Base-by-base conservation (phyloP, 2,888 invertebrate genomes). In the Parnassius mnemosyne region DNA sequence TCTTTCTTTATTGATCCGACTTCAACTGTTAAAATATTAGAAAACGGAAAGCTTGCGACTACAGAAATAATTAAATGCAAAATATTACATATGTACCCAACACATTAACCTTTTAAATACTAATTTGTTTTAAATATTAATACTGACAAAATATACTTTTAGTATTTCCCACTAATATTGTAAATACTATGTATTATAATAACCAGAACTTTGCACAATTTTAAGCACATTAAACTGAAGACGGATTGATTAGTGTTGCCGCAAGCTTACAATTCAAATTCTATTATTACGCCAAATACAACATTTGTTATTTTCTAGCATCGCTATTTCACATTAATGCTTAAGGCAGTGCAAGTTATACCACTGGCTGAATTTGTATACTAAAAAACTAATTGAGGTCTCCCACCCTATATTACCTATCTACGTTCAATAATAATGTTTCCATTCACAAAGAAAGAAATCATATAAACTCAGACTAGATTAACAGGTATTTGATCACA, bases 91-190 rank as follows among this genome's bases (percentile, higher is more conserved):
- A 7, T 5, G 34, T 34, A 42, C 49, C n/a, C 49, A 49, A 49
- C 57, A 57, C 42, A 9, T 49, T 25, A 61, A 56, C 47, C 44
- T 49, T 49, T 47, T 57, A 62, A 57, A 57, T 53, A 49, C 12
- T 20, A 47, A n/a, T 46, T 53, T 53, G 7, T 55, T 50, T 55
- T 54, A 43, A n/a, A 3, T 13, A 46, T 61, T 61, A 61, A 53
- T 57, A 61, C 57, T 61, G 61, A 57, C 25, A 61, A 61, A 53
- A 57, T 61, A 57, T 57, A n/a, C n/a, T 42, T 42, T 42, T 11
- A 60, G 43, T 54, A 60, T 50, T 50, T 50, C 43, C 53, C 20
- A 53, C 41, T 53, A 50, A 50, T 12, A 57, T 50, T 50, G 9
- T 51, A 43, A 12, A 25, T 25, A n/a, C n/a, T n/a, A 41, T 12